phyloP scores from a whole-genome alignment of 2,797 vertebrate species.

The Takifugu rubripes region DNA sequence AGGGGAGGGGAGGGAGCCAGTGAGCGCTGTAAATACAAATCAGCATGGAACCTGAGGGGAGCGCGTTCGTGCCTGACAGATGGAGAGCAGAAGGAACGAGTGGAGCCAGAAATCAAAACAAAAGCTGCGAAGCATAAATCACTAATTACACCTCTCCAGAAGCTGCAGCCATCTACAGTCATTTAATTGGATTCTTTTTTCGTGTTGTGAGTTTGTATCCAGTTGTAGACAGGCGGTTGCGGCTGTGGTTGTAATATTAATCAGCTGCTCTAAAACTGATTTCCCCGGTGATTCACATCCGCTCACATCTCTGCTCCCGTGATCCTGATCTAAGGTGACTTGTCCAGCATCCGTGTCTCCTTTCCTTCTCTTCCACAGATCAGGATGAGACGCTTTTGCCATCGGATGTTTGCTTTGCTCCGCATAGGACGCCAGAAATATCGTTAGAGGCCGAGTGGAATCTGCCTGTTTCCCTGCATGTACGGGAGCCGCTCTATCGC shows the following conservation, averaged over 20 bases:
- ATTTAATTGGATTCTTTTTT: slow-evolving; percentile 8
- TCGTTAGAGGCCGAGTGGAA: too few species aligned
- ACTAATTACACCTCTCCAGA: slow-evolving; percentile 39
- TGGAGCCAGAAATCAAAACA: slow-evolving; percentile 30
- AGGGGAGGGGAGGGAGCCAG: too few species aligned
- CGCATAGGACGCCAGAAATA: too few species aligned
- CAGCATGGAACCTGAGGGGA: slow-evolving; percentile 37
- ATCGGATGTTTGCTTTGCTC: too few species aligned
- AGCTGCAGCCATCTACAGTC: slow-evolving; percentile 10
- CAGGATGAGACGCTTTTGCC: not conserved
- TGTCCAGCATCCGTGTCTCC: not conserved
- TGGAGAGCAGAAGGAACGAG: slow-evolving; percentile 46
- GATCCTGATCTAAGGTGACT: slow-evolving; percentile 15
- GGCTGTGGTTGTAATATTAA: slow-evolving; percentile 7
- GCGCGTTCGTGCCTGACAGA: slow-evolving; percentile 55
- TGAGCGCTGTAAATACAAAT: slow-evolving; percentile 19
- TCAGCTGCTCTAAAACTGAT: slow-evolving; percentile 25
- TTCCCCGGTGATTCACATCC: slow-evolving; percentile 33
- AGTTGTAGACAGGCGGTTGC: slow-evolving; percentile 1
- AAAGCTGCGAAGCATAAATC: slow-evolving; percentile 36
- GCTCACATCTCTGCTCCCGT: slow-evolving; percentile 14
- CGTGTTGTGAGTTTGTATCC: not conserved
- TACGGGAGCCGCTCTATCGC: too few species aligned
- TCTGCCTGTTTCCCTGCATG: too few species aligned
- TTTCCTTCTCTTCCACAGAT: not conserved